These are phyloP conservation scores for Coracias cyanogaster DNA, from an alignment of 2,797 vertebrate genomes.

Conservation along the genomic window DNA sequence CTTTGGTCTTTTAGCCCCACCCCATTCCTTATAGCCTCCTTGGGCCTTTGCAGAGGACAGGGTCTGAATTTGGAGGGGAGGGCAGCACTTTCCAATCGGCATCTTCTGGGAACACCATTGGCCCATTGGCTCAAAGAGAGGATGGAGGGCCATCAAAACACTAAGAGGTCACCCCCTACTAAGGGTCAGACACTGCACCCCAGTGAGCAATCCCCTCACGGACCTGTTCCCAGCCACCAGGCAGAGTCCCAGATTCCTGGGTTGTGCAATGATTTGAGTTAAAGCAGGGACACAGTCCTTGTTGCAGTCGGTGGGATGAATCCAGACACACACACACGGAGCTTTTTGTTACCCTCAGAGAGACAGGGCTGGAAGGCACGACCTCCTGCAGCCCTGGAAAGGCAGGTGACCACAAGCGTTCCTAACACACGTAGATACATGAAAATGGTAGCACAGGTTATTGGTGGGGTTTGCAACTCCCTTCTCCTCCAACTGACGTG, in stretches of 20 bases:
- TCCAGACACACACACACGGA: background rate
- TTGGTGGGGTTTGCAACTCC: background rate
- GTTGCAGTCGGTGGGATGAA: background rate
- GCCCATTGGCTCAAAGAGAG: background rate
- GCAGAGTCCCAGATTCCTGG: background rate
- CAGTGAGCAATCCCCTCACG: fast-evolving
- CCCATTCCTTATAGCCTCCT: background rate
- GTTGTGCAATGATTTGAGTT: no score
- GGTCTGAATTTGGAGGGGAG: background rate
- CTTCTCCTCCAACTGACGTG: background rate
- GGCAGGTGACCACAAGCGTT: background rate
- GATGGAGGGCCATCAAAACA: background rate
- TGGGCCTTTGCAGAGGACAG: background rate
- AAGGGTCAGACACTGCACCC: background rate
- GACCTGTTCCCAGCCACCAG: background rate
- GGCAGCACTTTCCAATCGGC: background rate
- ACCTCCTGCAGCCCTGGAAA: background rate
- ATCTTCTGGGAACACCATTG: background rate
- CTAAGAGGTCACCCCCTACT: background rate
- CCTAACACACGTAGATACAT: fast-evolving
- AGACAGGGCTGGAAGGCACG: background rate
- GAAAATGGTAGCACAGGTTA: background rate
- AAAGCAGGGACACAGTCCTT: background rate
- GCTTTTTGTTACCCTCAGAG: background rate
- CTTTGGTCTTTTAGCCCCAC: background rate